Evolutionary conservation across 1,140 invertebrate species (phyloP), one percentile per base, ranked within the genome.

Genomic region (Gryllus bimaculatus): DNA sequence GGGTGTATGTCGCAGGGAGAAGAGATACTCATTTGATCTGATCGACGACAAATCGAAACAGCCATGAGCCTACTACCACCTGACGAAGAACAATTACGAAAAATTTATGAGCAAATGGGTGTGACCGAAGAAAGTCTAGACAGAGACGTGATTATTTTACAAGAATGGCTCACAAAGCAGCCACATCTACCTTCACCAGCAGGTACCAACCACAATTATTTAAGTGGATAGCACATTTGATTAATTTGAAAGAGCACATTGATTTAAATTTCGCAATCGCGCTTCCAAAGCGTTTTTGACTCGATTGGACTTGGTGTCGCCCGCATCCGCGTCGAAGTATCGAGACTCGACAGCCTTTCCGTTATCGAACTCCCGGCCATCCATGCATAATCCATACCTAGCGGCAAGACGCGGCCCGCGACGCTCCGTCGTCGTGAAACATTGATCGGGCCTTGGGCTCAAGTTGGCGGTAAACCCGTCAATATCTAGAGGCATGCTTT

Each of bases 91-190:
- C 54, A 13, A 66, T 18, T 66, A 66, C 54, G 10, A 18, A 66
- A 81, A 26, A 79, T 82, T 20, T 81, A 80, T 74, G 78, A 78
- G 13, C 81, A 83, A 73, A 75, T 82, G 21, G 80, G 79, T 12
- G 81, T 80, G 8, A 79, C 82, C 8, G 75, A 79, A 8, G 78
- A 81, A 21, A 79, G 80, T 15, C 66, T 82, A 12, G 48, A 75
- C 8, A 75, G 76, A 13, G 83, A 83, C 49, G 79, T 83, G 12
- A 8, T 73, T 8, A 66, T 76, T 10, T 66, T 83, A 6, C 79
- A 79, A 78, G 81, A 82, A 12, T 83, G 83, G 83, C 78, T 82
- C 26, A n/a, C 26, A 12, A 82, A 82, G 79, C 82, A 83, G 26
- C 81, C 83, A 7, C 82, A 83, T 73, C 79, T 83, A 8, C 83